Base-by-base conservation (phyloP, 2,113 vertebrate species). In the Vimba vimba region DNA sequence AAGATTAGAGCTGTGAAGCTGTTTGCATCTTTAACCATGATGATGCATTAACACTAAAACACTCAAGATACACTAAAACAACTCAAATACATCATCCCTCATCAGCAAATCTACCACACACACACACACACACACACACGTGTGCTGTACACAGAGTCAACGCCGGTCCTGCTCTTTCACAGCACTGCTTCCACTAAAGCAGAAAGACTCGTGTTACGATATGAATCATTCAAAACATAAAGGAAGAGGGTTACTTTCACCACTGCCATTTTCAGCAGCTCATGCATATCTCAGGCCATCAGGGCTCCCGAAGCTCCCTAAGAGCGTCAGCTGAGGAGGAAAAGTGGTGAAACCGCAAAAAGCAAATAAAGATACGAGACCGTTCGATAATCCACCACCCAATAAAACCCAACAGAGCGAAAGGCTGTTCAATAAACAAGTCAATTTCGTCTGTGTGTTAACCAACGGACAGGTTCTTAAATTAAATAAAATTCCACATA, bases 181-280 rank as follows among this genome's bases (percentile, higher is more conserved):
- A 36, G 2, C 52, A 66, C 21, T 59, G 30, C 27, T 55, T 77
- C 9, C 50, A 52, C 25, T 33, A 4, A 6, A 21, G 50, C 78
- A 79, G 33, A 62, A 62, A 79, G 78, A 39, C 23, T 79, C n/a
- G 19, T 4, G 6, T 79, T 60, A 25, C 13, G 3, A 21, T 27
- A 68, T 75, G 57, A 85, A 73, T 81, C 45, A 81, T 68, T 87
- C 13, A 79, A 57, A 82, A 86, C 43, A 23, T 23, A 25, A 68
- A 23, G 19, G 39, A 64, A 6, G 60, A 47, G 62, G 76, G 43
- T 15, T 23, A 50, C 36, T 66, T 55, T 75, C 23, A 7, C 17
- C 12, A 19, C 23, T 39, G 5, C 50, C 76, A 36, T 45, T 11
- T 47, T 3, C 25, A 17, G n/a, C 21, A 55, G 9, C 43, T 78